These are phyloP conservation scores for Zootoca vivipara DNA, from an alignment of 2,113 vertebrate species.

Conservation along the genomic window DNA sequence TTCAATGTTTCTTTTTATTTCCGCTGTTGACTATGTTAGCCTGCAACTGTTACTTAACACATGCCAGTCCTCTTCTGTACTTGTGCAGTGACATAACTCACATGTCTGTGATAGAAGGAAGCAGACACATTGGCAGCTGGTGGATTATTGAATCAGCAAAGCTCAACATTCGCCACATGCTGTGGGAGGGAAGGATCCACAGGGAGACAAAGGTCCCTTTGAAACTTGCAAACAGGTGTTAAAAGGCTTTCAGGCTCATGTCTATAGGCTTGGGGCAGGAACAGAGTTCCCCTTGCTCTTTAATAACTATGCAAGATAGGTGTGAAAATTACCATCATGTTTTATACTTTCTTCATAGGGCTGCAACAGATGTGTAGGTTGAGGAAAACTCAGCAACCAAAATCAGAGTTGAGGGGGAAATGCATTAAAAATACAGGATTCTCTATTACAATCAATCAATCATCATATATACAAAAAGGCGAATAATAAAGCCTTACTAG, in stretches of 20 bases:
- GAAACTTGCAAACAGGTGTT: neutral
- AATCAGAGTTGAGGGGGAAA: too few relatives aligned
- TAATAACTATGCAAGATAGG: neutral
- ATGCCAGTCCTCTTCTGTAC: neutral
- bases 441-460: too few relatives aligned
- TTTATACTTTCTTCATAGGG: neutral
- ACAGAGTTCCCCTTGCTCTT: neutral
- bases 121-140: neutral
- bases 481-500: too few relatives aligned
- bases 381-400: neutral
- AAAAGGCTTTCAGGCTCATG: neutral
- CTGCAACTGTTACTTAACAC: neutral
- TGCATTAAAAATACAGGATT: too few relatives aligned
- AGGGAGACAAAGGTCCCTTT: neutral
- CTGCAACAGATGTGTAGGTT: neutral
- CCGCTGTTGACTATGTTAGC: neutral
- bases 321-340: neutral
- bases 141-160: neutral
- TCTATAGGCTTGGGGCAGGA: neutral
- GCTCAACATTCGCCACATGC: neutral
- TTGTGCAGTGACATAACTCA: neutral
- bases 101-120: neutral
- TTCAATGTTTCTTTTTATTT: neutral
- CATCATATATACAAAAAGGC: too few relatives aligned
- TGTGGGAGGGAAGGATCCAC: neutral